Evolutionary conservation across 2,797 vertebrate genomes (phyloP), one percentile per base, ranked within the genome.

Genomic region (Tenualosa thibaudeaui): DNA sequence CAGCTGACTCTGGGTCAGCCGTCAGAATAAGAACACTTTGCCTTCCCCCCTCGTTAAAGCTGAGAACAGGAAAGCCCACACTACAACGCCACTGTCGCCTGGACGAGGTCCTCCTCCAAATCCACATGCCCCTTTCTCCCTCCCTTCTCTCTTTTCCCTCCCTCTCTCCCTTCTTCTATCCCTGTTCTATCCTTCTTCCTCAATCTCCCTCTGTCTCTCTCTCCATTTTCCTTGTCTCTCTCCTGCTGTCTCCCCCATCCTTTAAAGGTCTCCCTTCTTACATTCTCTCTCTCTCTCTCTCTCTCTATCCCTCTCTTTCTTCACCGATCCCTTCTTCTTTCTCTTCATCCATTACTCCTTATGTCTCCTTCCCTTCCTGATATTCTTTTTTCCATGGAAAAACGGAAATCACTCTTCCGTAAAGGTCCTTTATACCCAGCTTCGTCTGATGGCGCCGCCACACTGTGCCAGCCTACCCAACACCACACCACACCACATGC

Each of bases 401-500:
- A 7, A 53, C 51, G 3, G n/a, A 62, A 24, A 4, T 40, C 68
- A 75, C 37, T 12, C 68, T 19, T 19, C 31, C 50, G 15, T 5
- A 71, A 71, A 71, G 26, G 26, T 71, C 31, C 31, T 56, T 22
- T 5, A 0, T 56, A 37, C 62, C 7, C 26, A 19, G 3, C 12
- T 71, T 71, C 65, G 15, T 37, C 65, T 71, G 65, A 1, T 5
- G 12, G 65, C 31, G 22, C n/a, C 5, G 24, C 62, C 26, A 31
- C 43, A 3, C 22, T 13, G 17, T 56, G 37, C 12, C 31, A 54
- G 51, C n/a, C 43, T 51, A 9, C 1, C 50, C 58, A 40, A 51
- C 43, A 24, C 81, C n/a, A n/a, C 43, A 5, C 46, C 26, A 85
- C 62, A 68, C 62, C 62, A 40, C 65, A 71, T 71, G 65, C 65